Evolutionary conservation across 2,113 vertebrate species (phyloP).

Genomic region (Rattus norvegicus): DNA sequence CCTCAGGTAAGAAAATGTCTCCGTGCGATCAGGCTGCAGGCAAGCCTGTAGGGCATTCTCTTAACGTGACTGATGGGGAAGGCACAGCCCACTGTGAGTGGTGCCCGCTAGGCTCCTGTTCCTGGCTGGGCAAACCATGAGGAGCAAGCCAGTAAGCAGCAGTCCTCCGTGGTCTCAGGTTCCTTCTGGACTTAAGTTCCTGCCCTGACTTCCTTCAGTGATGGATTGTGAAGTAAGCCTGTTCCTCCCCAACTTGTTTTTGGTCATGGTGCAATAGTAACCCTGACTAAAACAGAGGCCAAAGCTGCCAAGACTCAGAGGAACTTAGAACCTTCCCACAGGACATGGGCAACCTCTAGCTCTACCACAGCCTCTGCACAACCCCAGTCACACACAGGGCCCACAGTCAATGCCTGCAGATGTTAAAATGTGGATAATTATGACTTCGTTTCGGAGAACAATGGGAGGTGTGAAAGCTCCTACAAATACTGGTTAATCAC

Average conservation of each 20-base stretch:
- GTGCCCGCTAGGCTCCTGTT: neutral
- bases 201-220: neutral
- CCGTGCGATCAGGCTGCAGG: neutral
- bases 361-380: neutral
- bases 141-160: neutral
- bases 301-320: neutral
- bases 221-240: neutral
- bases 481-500: neutral
- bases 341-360: neutral
- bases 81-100: neutral
- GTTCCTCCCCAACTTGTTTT: neutral
- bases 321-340: neutral
- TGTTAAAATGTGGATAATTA: neutral
- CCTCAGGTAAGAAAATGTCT: neutral
- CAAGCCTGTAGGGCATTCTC: neutral
- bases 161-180: neutral
- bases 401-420: neutral
- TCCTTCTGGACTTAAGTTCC: neutral
- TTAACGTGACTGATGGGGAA: neutral
- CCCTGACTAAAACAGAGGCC: neutral
- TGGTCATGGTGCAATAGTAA: neutral
- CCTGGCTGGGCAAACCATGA: neutral
- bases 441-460: neutral
- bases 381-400: neutral
- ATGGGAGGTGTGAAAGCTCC: neutral